These are phyloP conservation scores for Macrotrachela quadricornifera DNA, from an alignment of 1,140 invertebrate genomes.

Conservation along the genomic window DNA sequence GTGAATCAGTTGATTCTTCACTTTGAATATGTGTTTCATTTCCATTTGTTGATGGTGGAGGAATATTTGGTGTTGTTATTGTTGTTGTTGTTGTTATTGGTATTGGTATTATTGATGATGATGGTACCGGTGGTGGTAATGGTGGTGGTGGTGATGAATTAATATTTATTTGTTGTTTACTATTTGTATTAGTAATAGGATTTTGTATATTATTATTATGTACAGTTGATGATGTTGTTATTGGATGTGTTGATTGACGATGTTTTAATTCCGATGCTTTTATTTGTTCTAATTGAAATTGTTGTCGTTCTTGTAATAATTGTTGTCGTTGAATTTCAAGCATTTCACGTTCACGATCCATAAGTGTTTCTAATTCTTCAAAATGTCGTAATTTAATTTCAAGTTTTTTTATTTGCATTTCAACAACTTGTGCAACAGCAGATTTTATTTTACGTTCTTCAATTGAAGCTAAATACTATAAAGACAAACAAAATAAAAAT, in stretches of 20 bases:
- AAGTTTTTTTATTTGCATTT: slow-evolving; percentile 92
- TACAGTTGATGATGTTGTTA: not conserved
- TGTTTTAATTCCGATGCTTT: slow-evolving; percentile 87
- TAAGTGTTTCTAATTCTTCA: slow-evolving; percentile 91
- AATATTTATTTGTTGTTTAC: too few relatives aligned
- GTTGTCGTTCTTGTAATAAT: slow-evolving; percentile 83
- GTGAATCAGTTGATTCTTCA: too few relatives aligned
- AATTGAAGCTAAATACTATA: not conserved
- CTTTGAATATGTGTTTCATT: not conserved
- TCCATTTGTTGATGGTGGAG: not conserved
- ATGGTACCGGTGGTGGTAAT: not conserved
- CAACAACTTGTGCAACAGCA: slow-evolving; percentile 38
- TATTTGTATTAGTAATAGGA: too few relatives aligned
- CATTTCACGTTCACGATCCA: slow-evolving; percentile 81
- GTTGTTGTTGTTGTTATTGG: not conserved
- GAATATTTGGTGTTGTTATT: not conserved
- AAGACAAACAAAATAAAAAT: not conserved
- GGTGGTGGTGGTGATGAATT: too few relatives aligned
- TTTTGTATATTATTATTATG: too few relatives aligned
- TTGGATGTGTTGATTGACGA: slow-evolving; percentile 27
- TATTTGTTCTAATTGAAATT: slow-evolving; percentile 91
- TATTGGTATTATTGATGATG: not conserved
- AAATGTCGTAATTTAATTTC: slow-evolving; percentile 96
- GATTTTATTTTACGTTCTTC: slow-evolving; percentile 7
- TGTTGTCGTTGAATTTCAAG: slow-evolving; percentile 92